These are phyloP conservation scores for Drosophila mojavensis DNA, from an alignment of 1,140 invertebrate species.

Conservation along the genomic window DNA sequence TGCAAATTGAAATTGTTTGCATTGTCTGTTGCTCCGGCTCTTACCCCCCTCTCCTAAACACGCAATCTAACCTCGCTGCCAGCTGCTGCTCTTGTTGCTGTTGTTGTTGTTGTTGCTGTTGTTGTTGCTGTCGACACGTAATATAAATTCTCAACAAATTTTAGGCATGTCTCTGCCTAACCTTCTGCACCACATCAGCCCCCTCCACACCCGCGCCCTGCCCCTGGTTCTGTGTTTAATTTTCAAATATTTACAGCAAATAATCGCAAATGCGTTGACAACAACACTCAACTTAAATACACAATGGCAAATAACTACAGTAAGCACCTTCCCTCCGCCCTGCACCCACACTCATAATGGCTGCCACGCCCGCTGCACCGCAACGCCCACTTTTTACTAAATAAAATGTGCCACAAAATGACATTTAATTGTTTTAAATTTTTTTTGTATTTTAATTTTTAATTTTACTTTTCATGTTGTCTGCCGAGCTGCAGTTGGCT, in stretches of 20 bases:
- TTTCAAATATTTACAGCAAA: slow-evolving; percentile 75
- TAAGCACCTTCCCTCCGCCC: slow-evolving; percentile 2
- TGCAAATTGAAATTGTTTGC: slow-evolving; percentile 81
- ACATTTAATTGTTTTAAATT: slow-evolving; percentile 70
- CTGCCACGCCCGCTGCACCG: slow-evolving; percentile 47
- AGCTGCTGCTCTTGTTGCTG: slow-evolving; percentile 35
- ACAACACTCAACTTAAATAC: slow-evolving; percentile 60
- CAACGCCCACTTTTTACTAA: slow-evolving; percentile 55
- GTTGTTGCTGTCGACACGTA: slow-evolving; percentile 68
- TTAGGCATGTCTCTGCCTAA: slow-evolving; percentile 49
- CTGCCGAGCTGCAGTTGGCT: background rate
- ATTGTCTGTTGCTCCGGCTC: slow-evolving; percentile 69
- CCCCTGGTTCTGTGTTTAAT: slow-evolving; percentile 54
- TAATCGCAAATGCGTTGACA: slow-evolving; percentile 69
- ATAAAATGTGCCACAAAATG: slow-evolving; percentile 76
- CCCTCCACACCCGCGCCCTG: background rate
- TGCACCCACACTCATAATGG: background rate
- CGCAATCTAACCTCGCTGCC: slow-evolving; percentile 55
- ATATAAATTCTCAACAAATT: slow-evolving; percentile 79
- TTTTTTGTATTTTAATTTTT: slow-evolving; percentile 17
- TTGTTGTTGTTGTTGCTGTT: too few species aligned
- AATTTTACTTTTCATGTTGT: slow-evolving; percentile 14
- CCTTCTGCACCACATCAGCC: background rate
- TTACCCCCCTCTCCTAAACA: slow-evolving; percentile 22
- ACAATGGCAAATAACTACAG: slow-evolving; percentile 46